Evolutionary conservation across 2,113 vertebrate species (phyloP), one percentile per base, ranked within the genome.

Genomic region (Lucifuga dentata): DNA sequence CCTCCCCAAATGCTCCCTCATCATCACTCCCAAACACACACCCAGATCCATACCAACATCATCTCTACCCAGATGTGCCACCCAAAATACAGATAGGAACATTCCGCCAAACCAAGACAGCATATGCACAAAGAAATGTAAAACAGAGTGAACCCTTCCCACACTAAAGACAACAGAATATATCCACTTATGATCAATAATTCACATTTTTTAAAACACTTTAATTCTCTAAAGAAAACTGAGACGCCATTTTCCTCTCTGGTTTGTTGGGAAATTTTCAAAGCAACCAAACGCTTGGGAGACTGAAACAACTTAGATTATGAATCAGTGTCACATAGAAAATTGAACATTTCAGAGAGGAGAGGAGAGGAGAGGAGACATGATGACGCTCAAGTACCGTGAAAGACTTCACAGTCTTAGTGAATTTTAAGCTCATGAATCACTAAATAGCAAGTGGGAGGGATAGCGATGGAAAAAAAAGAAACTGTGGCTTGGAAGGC

Each of bases 141-240:
- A 32, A 63, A 67, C 17, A 60, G 44, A 40, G 62, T 50, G 64
- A 71, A 39, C 41, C 63, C 32, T 63, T 67, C 67, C 21, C 51
- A 76, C 73, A 73, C 78, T 62, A 68, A 61, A 73, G 23, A 64
- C 63, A 77, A 67, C 51, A 63, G 73, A 85, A 72, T 75, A 84
- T 91, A 84, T 83, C 78, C 83, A 86, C 81, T 90, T 80, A 85
- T 81, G 85, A 91, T 93, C 86, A 92, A 90, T 93, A 88, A 93
- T 91, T 93, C 68, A 92, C 70, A 63, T 89, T 82, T 88, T 75
- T 89, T 90, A 88, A 90, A 92, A 91, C 57, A 16, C 69, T 78
- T 84, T 81, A 87, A 91, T 88, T 88, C 85, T 92, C 87, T 26
- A 77, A 59, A 86, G 85, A 85, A 87, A 84, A 81, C 69, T 10